Base-by-base conservation (phyloP, 2,797 vertebrate genomes). In the Pangasius krempfi region DNA sequence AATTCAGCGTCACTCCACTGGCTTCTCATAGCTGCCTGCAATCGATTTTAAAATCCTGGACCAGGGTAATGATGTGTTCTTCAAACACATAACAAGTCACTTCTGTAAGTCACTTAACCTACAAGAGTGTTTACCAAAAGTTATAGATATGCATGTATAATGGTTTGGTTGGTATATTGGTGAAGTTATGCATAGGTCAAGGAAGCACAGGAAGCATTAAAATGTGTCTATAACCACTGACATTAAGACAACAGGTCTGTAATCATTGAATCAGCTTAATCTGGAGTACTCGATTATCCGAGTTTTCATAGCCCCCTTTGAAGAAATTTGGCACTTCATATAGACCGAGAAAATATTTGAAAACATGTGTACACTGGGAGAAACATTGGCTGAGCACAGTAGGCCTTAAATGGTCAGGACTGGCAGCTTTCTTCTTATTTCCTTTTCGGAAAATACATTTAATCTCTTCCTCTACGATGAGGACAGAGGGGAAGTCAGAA, bases 401-500 rank as follows among this genome's bases (percentile, higher is more conserved):
- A 64, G 13, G 25, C 58, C 60, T 30, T 50, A 66, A 30, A 84
- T 50, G 44, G 60, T 47, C 82, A 44, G 40, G 27, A 66, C 25
- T 47, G 27, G 27, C 27, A 30, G 60, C 0, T 47, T 47, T 83
- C 16, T 84, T 83, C 60, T 50, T 66, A 47, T 16, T 64, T 50
- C 27, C 7, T 27, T 62, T 82, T 44, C 62, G 37, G 79, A 81
- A 58, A 33, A 64, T 25, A 62, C 27, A 64, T 81, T 81, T 64
- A 83, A 47, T 47, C 37, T 18, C 27, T 64, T 83, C 25, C n/a
- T 64, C 37, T 64, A 60, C 47, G 40, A 64, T n/a, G 16, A 50
- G 60, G 16, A 84, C 82, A 84, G 62, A 66, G 27, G 27, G 58
- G 37, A 44, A 83, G 58, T 83, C 58, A 44, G 80, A 64, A 64